Conservation (phyloP, 1,140 invertebrate species). For the Diabrotica undecimpunctata region DNA sequence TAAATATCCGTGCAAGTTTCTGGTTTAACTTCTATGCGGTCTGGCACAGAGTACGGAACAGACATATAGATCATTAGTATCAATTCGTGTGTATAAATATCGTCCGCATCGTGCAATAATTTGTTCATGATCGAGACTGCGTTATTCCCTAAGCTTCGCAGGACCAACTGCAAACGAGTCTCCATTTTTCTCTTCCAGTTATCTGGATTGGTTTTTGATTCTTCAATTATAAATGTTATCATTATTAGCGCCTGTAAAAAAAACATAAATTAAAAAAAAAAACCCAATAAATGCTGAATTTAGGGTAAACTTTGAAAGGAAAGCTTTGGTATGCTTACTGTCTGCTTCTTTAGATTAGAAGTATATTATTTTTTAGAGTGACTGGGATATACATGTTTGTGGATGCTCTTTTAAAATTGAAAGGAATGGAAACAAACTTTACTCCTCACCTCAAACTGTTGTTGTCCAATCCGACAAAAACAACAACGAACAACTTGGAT, state of each 20-base stretch:
- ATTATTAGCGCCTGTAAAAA: conserved; percentile 54
- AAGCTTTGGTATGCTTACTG: too few relatives aligned
- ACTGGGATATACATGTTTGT: too few relatives aligned
- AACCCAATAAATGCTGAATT: too few relatives aligned
- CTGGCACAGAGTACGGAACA: conserved; percentile 45
- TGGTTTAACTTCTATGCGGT: conserved; percentile 26
- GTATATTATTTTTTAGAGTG: too few relatives aligned
- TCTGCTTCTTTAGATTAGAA: too few relatives aligned
- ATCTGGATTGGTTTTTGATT: conserved; percentile 52
- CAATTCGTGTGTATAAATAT: conserved; percentile 42
- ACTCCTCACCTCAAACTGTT: too few relatives aligned
- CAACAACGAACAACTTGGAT: too few relatives aligned
- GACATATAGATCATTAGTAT: conserved; percentile 61
- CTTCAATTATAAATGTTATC: conserved; percentile 71
- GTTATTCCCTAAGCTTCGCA: conserved; percentile 59
- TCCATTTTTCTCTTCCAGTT: conserved; percentile 55
- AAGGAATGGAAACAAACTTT: too few relatives aligned
- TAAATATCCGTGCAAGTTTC: conserved; percentile 25
- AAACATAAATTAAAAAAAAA: neutral
- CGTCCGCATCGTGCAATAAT: conserved; percentile 27
- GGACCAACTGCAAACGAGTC: conserved; percentile 63
- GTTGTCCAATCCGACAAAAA: too few relatives aligned
- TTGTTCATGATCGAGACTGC: conserved; percentile 27
- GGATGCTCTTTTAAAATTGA: too few relatives aligned
- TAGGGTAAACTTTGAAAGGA: too few relatives aligned